Evolutionary conservation across 2,113 vertebrate species (phyloP), one percentile per base, ranked within the genome.

Genomic region (Plotosus lineatus): DNA sequence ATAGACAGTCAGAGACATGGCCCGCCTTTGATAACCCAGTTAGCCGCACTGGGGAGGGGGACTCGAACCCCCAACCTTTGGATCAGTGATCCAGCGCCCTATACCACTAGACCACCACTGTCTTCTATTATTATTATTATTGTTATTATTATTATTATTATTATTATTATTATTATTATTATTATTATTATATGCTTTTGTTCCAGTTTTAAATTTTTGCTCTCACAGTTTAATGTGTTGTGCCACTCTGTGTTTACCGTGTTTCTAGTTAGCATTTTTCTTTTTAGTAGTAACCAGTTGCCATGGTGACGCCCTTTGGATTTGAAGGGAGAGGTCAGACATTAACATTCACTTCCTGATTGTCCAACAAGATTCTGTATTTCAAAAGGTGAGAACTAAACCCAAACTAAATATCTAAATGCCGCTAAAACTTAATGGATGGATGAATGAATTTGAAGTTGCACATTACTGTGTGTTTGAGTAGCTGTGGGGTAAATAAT

Each of bases 281-380:
- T 26, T 42, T 72, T 44, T 19, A 56, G 38, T 28, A 33, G 50
- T 56, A 1, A 36, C 66, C 17, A 2, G 58, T 58, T 31, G 46
- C 44, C 33, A 38, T 42, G 44, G 56, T 36, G 23, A 81, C 44
- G 46, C 65, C 71, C 79, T 81, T 81, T 81, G 79, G 79, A 81
- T 36, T 65, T 10, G 74, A 26, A 53, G 44, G 44, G 31, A 75
- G 71, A 42, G 46, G 12, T 75, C 21, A 80, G 53, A 12, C 56
- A 40, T 31, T 7, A n/a, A 50, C 21, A 33, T 36, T 50, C 21
- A 75, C 71, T 81, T 75, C 71, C 71, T 74, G 79, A 61, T 51
- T 58, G 4, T 61, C 15, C 6, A 36, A 31, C 44, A 23, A 42
- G 56, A 53, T 53, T 75, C 58, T 75, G 40, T 8, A 17, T 53